A percentile compares a stretch with the other conserved stretches of the same genome.
phyloP scores from a whole-genome alignment of 2,113 vertebrate genomes.

The Hippoglossus stenolepis region DNA sequence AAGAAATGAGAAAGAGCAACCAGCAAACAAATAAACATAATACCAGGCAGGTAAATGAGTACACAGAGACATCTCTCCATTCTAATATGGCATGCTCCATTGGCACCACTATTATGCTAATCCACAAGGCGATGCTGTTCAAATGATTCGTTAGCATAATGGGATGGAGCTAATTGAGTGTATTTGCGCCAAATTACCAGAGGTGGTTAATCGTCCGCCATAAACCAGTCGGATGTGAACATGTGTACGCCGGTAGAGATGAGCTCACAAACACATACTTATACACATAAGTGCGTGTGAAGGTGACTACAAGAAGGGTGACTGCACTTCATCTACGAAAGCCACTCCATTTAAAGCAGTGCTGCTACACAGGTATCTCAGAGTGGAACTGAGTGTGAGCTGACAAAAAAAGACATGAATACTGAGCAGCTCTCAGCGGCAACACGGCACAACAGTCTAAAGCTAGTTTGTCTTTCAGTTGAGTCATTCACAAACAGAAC shows the following conservation, averaged over 20 bases:
- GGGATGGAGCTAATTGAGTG: constrained; percentile 72
- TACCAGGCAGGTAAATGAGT: constrained; percentile 29
- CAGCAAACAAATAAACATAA: constrained; percentile 1
- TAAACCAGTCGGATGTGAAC: constrained; percentile 35
- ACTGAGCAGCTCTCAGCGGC: constrained; percentile 41
- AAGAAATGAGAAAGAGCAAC: constrained; percentile 16
- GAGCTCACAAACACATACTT: background rate
- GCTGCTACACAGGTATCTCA: constrained; percentile 37
- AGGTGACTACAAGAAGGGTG: constrained; percentile 24
- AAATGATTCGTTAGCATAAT: constrained; percentile 69
- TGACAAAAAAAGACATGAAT: constrained; percentile 52
- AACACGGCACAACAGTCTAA: constrained; percentile 16
- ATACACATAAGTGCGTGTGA: constrained; percentile 8
- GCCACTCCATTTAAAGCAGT: constrained; percentile 42
- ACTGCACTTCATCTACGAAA: constrained; percentile 31
- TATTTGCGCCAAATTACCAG: constrained; percentile 66
- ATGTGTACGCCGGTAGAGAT: constrained; percentile 18
- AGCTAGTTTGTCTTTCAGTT: background rate
- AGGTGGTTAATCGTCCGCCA: constrained; percentile 52
- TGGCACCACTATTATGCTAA: constrained; percentile 70
- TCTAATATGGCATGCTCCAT: constrained; percentile 56
- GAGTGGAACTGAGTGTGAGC: constrained; percentile 49
- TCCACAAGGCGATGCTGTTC: constrained; percentile 52
- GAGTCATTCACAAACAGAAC: constrained; percentile 4
- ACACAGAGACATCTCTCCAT: constrained; percentile 29